phyloP scores from a whole-genome alignment of 2,113 vertebrate species.

The Charina bottae region DNA sequence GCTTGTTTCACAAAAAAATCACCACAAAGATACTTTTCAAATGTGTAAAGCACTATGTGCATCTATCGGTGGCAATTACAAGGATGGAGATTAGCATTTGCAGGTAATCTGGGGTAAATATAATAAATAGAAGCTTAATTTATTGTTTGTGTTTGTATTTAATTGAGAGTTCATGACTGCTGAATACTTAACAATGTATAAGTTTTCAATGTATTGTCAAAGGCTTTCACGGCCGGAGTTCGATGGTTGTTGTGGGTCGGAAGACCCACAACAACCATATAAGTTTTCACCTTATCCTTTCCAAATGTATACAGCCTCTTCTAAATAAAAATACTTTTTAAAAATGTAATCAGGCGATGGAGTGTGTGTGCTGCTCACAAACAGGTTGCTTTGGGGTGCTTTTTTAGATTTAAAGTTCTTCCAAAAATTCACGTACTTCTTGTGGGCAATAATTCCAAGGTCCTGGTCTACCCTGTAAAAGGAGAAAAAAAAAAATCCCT shows the following conservation, averaged over 20 bases:
- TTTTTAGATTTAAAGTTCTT: slow-evolving; percentile 68
- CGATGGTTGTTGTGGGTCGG: no score
- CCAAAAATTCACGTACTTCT: slow-evolving; percentile 82
- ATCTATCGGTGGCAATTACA: background rate
- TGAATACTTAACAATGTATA: background rate
- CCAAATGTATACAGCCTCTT: background rate
- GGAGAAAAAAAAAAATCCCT: slow-evolving; percentile 26
- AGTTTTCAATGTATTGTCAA: no score
- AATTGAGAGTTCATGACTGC: background rate
- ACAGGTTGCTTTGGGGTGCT: background rate
- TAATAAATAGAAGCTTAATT: background rate
- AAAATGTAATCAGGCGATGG: background rate
- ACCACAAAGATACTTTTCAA: background rate
- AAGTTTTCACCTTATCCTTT: background rate
- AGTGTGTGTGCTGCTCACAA: slow-evolving; percentile 11
- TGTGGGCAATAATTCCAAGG: slow-evolving; percentile 85
- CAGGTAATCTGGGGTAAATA: background rate
- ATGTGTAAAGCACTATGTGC: background rate
- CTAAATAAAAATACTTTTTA: background rate
- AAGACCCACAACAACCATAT: no score
- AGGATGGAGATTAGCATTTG: background rate
- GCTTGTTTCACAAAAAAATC: background rate
- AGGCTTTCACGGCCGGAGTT: no score
- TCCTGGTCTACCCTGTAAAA: slow-evolving; percentile 81
- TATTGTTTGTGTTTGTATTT: background rate